Evolutionary conservation across 2,888 invertebrate genomes (phyloP).

Genomic region (Hydraecia micacea): DNA sequence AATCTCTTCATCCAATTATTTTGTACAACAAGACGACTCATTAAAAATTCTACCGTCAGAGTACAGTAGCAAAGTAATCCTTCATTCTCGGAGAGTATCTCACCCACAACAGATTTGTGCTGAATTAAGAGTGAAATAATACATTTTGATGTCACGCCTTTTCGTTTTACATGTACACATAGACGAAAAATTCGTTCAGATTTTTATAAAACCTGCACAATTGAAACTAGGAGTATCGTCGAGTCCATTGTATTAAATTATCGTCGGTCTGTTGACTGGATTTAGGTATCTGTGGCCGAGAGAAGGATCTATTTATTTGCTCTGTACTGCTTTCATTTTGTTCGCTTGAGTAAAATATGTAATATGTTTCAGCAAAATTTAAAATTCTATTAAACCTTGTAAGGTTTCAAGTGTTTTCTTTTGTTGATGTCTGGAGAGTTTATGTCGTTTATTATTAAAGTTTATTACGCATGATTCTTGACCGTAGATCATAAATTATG

Average conservation of each 20-base stretch:
- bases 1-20: conserved; percentile 13
- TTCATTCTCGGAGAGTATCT: conserved; percentile 64
- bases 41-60: conserved; percentile 28
- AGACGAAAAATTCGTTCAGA: conserved; percentile 29
- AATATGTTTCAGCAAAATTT: conserved; percentile 21
- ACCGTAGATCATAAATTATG: neutral
- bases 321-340: conserved; percentile 31
- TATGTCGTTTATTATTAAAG: neutral
- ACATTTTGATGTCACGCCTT: conserved; percentile 71
- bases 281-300: conserved; percentile 27
- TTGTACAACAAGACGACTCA: conserved; percentile 23
- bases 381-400: conserved; percentile 17
- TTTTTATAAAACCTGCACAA: neutral
- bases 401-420: neutral
- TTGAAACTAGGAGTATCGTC: neutral
- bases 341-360: neutral
- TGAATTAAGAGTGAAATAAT: conserved; percentile 77
- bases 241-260: conserved; percentile 29
- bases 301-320: conserved; percentile 50
- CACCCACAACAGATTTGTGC: conserved; percentile 68
- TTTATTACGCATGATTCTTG: no score
- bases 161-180: conserved; percentile 32
- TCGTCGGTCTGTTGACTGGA: conserved; percentile 28
- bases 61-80: conserved; percentile 63
- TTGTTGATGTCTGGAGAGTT: neutral